These are phyloP conservation scores for Alauda arvensis DNA, from an alignment of 2,797 vertebrate genomes.

Conservation along the genomic window DNA sequence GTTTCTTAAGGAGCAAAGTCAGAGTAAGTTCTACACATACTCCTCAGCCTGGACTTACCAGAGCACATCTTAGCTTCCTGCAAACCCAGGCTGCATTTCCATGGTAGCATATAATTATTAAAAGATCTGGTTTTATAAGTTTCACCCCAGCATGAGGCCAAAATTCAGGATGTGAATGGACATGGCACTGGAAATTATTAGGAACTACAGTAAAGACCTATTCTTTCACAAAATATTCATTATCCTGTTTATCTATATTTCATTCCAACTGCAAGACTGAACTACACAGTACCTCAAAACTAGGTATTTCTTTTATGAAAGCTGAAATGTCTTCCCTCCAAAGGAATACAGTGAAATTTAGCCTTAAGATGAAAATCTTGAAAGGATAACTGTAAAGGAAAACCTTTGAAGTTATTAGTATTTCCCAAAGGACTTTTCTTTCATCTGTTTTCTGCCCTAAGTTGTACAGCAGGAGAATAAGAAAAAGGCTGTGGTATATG, in stretches of 20 bases:
- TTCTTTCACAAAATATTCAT: background rate
- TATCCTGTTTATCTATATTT: background rate
- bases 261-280: background rate
- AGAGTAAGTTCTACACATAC: background rate
- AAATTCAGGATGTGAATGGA: background rate
- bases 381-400: background rate
- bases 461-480: background rate
- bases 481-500: background rate
- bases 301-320: background rate
- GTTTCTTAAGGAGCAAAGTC: background rate
- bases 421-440: background rate
- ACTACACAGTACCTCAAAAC: background rate
- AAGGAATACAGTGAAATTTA: background rate
- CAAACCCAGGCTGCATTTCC: background rate
- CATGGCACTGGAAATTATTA: background rate
- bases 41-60: background rate
- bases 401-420: background rate
- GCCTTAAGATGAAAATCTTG: background rate
- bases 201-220: background rate
- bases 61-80: background rate
- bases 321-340: background rate
- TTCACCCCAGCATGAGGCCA: background rate
- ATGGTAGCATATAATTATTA: background rate
- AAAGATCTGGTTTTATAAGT: background rate
- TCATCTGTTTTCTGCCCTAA: background rate